phyloP scores from a whole-genome alignment of 2,888 invertebrate species.

The Spisula subtruncata region DNA sequence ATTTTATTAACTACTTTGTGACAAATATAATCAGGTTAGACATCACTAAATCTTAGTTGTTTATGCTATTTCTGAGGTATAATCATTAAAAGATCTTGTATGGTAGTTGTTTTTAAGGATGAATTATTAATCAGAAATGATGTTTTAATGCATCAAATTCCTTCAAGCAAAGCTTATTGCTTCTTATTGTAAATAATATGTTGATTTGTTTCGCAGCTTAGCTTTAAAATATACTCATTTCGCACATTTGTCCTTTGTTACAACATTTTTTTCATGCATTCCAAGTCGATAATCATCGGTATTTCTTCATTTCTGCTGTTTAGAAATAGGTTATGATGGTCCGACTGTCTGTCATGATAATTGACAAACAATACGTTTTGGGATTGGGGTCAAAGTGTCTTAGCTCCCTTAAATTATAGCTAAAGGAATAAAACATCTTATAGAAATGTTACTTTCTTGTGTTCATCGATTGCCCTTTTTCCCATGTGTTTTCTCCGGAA shows the following conservation, averaged over 20 bases:
- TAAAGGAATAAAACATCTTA: too few relatives aligned
- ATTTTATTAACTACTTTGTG: neutral
- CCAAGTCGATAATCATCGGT: too few relatives aligned
- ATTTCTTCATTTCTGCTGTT: too few relatives aligned
- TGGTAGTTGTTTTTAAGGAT: neutral
- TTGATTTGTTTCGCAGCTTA: conserved; percentile 1
- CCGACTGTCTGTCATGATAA: too few relatives aligned
- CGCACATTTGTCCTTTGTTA: neutral
- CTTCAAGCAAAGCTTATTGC: conserved; percentile 2
- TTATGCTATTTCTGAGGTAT: neutral
- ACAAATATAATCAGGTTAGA: neutral
- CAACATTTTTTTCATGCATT: too few relatives aligned
- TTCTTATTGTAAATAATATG: neutral
- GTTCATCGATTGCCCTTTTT: too few relatives aligned
- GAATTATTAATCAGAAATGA: neutral
- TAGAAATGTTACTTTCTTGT: too few relatives aligned
- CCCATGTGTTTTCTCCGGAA: too few relatives aligned
- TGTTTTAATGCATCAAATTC: neutral
- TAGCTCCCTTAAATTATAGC: too few relatives aligned
- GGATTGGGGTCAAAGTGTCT: too few relatives aligned
- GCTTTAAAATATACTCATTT: neutral
- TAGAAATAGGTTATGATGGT: too few relatives aligned
- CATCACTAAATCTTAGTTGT: neutral
- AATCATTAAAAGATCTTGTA: neutral
- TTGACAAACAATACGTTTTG: too few relatives aligned